phyloP scores from a whole-genome alignment of 1,140 invertebrate genomes.

The Atta colombica region DNA sequence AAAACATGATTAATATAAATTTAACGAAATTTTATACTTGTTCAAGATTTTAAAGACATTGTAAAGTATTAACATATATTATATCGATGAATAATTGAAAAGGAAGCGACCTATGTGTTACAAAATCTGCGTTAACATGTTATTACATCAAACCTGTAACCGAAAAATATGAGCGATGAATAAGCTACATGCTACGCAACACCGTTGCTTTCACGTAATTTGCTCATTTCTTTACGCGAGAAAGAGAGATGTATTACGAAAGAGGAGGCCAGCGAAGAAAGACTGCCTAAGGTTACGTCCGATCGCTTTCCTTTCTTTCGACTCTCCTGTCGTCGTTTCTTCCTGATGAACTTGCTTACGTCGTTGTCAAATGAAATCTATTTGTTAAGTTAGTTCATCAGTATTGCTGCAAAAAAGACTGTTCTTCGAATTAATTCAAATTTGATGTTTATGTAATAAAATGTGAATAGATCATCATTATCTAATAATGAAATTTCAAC shows the following conservation, averaged over 20 bases:
- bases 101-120: neutral
- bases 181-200: slow-evolving; percentile 59
- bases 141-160: slow-evolving; percentile 53
- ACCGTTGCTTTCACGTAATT: slow-evolving; percentile 58
- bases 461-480: neutral
- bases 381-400: slow-evolving; percentile 15
- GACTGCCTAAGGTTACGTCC: slow-evolving; percentile 60
- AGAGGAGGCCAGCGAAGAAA: slow-evolving; percentile 40
- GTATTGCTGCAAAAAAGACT: neutral
- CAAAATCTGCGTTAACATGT: slow-evolving; percentile 17
- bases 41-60: neutral
- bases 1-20: neutral
- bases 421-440: neutral
- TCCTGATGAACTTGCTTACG: slow-evolving; percentile 56
- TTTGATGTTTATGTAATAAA: neutral
- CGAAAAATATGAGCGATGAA: slow-evolving; percentile 54
- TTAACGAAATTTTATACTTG: neutral
- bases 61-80: neutral
- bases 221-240: slow-evolving; percentile 51
- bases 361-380: slow-evolving; percentile 14
- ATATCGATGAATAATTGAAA: slow-evolving; percentile 10
- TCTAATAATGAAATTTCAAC: neutral
- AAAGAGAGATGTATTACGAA: slow-evolving; percentile 45
- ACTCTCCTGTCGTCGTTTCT: slow-evolving; percentile 37
- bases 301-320: slow-evolving; percentile 61